Conservation (phyloP, 2,113 vertebrate genomes). For the Ranitomeya imitator region DNA sequence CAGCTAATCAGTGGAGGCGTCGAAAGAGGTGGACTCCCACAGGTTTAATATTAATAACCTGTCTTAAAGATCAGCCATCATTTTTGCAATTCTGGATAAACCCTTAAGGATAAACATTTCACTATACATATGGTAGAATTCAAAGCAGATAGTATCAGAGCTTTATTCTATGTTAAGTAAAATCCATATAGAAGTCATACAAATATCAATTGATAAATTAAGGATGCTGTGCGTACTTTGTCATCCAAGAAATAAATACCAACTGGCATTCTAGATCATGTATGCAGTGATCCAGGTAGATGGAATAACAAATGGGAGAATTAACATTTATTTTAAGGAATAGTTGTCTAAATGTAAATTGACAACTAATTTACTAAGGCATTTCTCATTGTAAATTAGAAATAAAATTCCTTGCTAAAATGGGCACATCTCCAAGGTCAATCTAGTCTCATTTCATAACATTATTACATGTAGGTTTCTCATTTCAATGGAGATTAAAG, state of each 20-base stretch:
- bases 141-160: too few relatives aligned
- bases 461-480: neutral
- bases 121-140: too few relatives aligned
- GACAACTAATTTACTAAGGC: neutral
- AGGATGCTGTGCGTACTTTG: neutral
- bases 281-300: neutral
- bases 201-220: neutral
- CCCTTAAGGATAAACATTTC: too few relatives aligned
- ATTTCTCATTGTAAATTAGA: neutral
- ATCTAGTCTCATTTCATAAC: neutral
- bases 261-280: neutral
- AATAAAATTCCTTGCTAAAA: neutral
- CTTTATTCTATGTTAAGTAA: too few relatives aligned
- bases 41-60: too few relatives aligned
- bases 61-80: too few relatives aligned
- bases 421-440: neutral
- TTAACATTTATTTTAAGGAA: neutral
- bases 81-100: too few relatives aligned
- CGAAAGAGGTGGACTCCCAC: too few relatives aligned
- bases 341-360: neutral
- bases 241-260: neutral
- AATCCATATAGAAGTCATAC: neutral
- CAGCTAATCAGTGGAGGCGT: too few relatives aligned
- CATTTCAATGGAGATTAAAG: neutral
- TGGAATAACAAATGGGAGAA: neutral